phyloP scores from a whole-genome alignment of 2,797 vertebrate genomes.

The Danio kyathit region DNA sequence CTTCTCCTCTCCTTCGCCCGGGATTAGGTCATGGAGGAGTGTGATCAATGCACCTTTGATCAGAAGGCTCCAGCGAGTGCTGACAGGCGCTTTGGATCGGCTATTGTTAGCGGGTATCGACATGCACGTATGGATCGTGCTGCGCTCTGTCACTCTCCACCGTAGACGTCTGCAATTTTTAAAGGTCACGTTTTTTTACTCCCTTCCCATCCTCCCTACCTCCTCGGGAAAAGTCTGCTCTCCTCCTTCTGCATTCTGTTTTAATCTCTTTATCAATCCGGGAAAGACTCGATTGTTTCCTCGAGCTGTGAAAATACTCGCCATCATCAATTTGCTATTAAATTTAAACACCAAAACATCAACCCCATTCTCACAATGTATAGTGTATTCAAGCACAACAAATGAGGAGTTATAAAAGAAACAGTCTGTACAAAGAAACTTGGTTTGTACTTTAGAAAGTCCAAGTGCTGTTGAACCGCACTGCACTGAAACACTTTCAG shows the following conservation, averaged over 20 bases:
- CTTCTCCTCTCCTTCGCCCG: conserved; percentile 55
- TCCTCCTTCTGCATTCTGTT: conserved; percentile 12
- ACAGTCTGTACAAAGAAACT: conserved; percentile 4
- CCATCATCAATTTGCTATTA: background rate
- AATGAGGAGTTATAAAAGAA: conserved; percentile 6
- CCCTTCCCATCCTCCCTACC: conserved; percentile 34
- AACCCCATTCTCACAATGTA: background rate
- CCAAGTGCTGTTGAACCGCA: conserved; percentile 16
- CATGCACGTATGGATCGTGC: conserved; percentile 83
- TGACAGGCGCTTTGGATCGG: conserved; percentile 85
- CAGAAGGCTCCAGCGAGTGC: conserved; percentile 77
- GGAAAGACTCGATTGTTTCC: conserved; percentile 1
- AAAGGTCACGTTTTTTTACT: conserved; percentile 83
- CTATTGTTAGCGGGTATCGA: conserved; percentile 87
- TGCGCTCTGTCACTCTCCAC: conserved; percentile 78
- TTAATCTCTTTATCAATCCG: conserved; percentile 40
- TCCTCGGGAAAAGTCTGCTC: conserved; percentile 25
- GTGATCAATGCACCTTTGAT: conserved; percentile 85
- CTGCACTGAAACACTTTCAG: conserved; percentile 50
- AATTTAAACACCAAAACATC: background rate
- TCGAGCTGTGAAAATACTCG: background rate
- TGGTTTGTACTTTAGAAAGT: conserved; percentile 21
- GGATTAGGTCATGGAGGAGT: conserved; percentile 71
- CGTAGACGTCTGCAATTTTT: conserved; percentile 83
- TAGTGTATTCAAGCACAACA: background rate